phyloP scores from a whole-genome alignment of 2,888 invertebrate species.

The Zelleria hepariella region DNA sequence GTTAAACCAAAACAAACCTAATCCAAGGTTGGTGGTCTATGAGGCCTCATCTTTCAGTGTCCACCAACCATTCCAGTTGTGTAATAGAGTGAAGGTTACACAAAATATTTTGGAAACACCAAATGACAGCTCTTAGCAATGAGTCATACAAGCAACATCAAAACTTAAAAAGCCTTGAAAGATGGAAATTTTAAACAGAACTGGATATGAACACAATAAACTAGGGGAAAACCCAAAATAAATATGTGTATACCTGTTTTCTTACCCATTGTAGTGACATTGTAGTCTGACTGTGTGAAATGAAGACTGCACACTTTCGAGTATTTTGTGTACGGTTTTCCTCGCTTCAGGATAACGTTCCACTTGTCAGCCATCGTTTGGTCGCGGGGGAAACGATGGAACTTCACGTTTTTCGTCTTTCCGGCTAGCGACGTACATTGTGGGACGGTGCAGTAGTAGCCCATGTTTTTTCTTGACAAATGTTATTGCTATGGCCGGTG shows the following conservation, averaged over 20 bases:
- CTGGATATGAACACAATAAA: conserved; percentile 17
- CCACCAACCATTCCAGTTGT: too few species aligned
- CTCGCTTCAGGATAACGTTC: conserved; percentile 57
- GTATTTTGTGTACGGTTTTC: conserved; percentile 65
- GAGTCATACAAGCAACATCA: too few species aligned
- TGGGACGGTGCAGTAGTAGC: conserved; percentile 68
- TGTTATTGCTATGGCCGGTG: background rate
- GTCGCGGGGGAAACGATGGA: conserved; percentile 64
- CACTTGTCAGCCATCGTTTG: conserved; percentile 52
- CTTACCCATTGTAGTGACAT: conserved; percentile 69
- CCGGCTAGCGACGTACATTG: conserved; percentile 69
- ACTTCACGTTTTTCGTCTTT: conserved; percentile 68
- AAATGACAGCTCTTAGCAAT: too few species aligned
- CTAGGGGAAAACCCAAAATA: background rate
- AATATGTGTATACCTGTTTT: conserved; percentile 41
- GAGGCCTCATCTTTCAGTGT: too few species aligned
- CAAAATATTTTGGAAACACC: too few species aligned
- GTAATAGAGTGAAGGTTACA: too few species aligned
- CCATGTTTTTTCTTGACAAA: conserved; percentile 38
- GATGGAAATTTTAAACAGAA: background rate
- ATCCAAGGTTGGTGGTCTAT: too few species aligned
- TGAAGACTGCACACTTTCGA: conserved; percentile 68
- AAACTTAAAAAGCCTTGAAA: background rate
- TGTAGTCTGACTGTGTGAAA: conserved; percentile 61
- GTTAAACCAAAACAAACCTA: too few species aligned